Conservation (phyloP, 2,888 invertebrate genomes). For the Gibbula magus region DNA sequence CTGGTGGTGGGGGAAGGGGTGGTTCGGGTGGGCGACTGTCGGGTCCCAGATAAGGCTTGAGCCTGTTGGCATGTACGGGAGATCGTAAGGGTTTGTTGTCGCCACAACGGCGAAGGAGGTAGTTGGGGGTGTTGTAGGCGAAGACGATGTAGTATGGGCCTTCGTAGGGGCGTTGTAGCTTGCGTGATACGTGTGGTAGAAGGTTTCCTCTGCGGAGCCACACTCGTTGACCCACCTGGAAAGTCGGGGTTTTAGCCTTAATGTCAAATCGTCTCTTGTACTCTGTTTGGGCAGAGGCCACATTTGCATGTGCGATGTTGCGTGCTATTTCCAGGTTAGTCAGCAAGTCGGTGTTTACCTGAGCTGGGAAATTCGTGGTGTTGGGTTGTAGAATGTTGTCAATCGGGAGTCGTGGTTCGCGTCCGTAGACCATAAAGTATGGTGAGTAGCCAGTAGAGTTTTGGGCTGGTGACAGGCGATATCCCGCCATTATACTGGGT, state of each 20-base stretch:
- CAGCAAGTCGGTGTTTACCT: neutral
- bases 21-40: neutral
- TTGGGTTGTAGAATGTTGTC: neutral
- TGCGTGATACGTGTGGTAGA: neutral
- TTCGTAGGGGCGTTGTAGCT: constrained; percentile 1
- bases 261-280: constrained; percentile 14
- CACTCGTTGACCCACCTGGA: neutral
- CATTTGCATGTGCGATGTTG: constrained; percentile 7
- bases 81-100: neutral
- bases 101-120: neutral
- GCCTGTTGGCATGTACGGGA: constrained; percentile 9
- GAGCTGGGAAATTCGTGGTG: neutral
- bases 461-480: neutral
- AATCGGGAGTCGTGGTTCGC: constrained; percentile 8
- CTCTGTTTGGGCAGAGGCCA: neutral
- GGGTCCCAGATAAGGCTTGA: neutral
- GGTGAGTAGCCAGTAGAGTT: constrained; percentile 25
- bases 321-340: neutral
- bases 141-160: constrained; percentile 25
- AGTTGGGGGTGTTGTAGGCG: neutral
- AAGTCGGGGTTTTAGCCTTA: constrained; percentile 12
- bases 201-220: neutral
- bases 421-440: constrained; percentile 22
- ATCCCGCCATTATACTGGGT: constrained; percentile 23
- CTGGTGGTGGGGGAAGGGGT: too few relatives aligned